These are phyloP conservation scores for Diarsia dahlii DNA, from an alignment of 2,888 invertebrate species.

Conservation along the genomic window DNA sequence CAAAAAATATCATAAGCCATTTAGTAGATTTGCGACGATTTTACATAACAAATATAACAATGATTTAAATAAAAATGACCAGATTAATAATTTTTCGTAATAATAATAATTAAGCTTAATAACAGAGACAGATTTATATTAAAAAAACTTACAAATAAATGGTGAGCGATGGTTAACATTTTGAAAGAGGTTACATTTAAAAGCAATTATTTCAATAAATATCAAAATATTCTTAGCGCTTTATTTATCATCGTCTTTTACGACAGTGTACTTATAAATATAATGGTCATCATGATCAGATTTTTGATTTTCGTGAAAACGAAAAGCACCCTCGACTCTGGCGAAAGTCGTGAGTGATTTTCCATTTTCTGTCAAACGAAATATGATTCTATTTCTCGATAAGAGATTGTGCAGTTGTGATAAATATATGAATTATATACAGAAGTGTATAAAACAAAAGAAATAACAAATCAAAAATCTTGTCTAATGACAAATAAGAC, in stretches of 20 bases:
- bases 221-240: conserved; percentile 87
- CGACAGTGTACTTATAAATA: conserved; percentile 87
- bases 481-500: conserved; percentile 79
- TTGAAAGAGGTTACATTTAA: conserved; percentile 88
- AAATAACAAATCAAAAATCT: conserved; percentile 73
- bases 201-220: conserved; percentile 86
- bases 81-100: conserved; percentile 90
- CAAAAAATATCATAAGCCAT: conserved; percentile 88
- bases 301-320: conserved; percentile 68
- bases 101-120: conserved; percentile 87
- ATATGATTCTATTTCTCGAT: conserved; percentile 70
- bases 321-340: conserved; percentile 76
- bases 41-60: conserved; percentile 89
- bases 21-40: conserved; percentile 87
- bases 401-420: conserved; percentile 84
- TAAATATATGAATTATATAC: conserved; percentile 83
- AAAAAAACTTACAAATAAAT: conserved; percentile 88
- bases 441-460: conserved; percentile 79
- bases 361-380: conserved; percentile 66
- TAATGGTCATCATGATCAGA: conserved; percentile 79
- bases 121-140: conserved; percentile 87
- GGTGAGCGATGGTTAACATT: conserved; percentile 90
- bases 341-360: conserved; percentile 77
- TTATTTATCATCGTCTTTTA: conserved; percentile 88
- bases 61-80: conserved; percentile 91